Evolutionary conservation across 2,888 invertebrate species (phyloP), one percentile per base, ranked within the genome.

Genomic region (Homarus gammarus): DNA sequence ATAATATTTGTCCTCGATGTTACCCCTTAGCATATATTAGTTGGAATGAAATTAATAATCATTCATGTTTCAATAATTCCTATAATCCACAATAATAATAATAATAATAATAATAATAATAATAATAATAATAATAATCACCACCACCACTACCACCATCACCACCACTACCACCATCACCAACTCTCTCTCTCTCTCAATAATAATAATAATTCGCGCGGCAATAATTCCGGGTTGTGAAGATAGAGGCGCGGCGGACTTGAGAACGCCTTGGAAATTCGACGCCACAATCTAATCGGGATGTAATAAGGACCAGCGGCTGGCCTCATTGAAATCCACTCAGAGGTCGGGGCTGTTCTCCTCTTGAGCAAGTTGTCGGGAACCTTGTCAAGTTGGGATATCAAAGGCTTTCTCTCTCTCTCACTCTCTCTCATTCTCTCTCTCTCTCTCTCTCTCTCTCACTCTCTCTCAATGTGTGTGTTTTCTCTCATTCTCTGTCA

Each of bases 361-460:
- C 61, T 56, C 75, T 73, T 40, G 40, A 40, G 75, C 84, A 84
- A 84, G 75, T 84, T 84, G 84, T 61, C 64, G n/a, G 36, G 38
- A 51, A 31, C 84, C 84, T 64, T 84, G 84, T 84, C 84, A 75
- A 84, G 84, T 84, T 84, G 61, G 84, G 84, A 84, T 84, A 84
- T 84, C 84, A 84, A 84, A 84, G 84, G 84, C 83, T 70, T 40
- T 38, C 81, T 81, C 68, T n/a, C 27, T 83, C 61, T 84, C 18
- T 56, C 61, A n/a, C 6, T 56, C 38, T 36, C n/a, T 75, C 40
- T 38, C 44, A 5, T 22, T 36, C 44, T 77, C 27, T 77, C 6
- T 44, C 27, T 44, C 77, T 77, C 49, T 49, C 40, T 44, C 44
- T 12, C 56, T 1, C 56, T 56, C 12, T 18, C 56, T 18, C 56